Evolutionary conservation across 2,888 invertebrate species (phyloP), one percentile per base, ranked within the genome.

Genomic region (Rhingia campestris): DNA sequence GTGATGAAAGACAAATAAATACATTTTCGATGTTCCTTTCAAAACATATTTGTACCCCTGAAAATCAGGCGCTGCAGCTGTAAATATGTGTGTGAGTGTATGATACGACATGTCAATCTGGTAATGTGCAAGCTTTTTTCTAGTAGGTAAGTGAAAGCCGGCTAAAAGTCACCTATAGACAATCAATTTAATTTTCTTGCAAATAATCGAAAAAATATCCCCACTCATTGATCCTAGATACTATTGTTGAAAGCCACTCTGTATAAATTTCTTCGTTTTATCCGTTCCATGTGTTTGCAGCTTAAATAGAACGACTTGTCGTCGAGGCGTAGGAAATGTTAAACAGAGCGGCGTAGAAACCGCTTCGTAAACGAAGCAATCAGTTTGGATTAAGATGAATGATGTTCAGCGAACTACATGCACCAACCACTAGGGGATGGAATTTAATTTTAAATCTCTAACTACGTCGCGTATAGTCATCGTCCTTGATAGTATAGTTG

Each of bases 341-440:
- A 12, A 45, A 14, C 4, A 41, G 4, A 6, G 47, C 22, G 22
- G 1, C 22, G 47, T 37, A 47, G 7, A 47, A 41, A 61, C 45
- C 6, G 43, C 59, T 61, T 59, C 41, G 6, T 32, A 45, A 64
- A 56, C 58, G 54, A 75, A 84, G 80, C 84, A 84, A 84, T 84
- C 84, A 84, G 80, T 80, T 80, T 75, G 84, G 84, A 80, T 84
- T 84, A 80, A 84, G 84, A 84, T 80, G 84, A 84, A 80, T 84
- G 74, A 82, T 58, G 70, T 41, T 69, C 59, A 63, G 41, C 39
- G 35, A 43, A 49, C 64, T 47, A 37, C 47, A 22, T 66, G 12
- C 74, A 22, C 30, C 14, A 32, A 35, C 47, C 56, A 47, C 47
- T 3, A 41, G 12, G n/a, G 37, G 37, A 49, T 45, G 61, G 63